Evolutionary conservation across 2,797 vertebrate genomes (phyloP), one percentile per base, ranked within the genome.

Genomic region (Bufotes viridis): DNA sequence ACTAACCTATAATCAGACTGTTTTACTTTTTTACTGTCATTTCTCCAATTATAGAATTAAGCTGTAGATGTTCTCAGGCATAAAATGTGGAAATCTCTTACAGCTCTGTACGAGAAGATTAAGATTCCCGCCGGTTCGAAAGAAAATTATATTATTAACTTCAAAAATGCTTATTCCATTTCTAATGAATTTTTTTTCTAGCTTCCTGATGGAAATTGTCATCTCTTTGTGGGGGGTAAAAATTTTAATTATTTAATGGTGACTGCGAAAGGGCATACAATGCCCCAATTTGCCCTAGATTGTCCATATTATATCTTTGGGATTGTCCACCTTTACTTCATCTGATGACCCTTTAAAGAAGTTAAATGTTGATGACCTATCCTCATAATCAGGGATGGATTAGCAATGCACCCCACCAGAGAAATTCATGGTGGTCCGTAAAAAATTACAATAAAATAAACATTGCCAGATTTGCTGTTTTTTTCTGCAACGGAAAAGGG

Each of bases 21-120:
- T 67, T 85, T 85, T 76, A 86, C 49, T 85, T 88, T 85, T 63
- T 81, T 86, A 78, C 84, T 89, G 79, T 86, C 84, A 82, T 89
- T 89, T 89, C 58, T 80, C 67, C 86, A 86, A 89, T 89, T 89
- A 89, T 78, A 82, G 70, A 89, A 89, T 89, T 86, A 86, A 42
- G 63, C n/a, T 63, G 74, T 82, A 34, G 72, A 86, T 86, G 70
- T 78, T 75, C 61, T 85, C 84, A 89, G 78, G 79, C 78, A 80
- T 67, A 49, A 85, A 81, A 89, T 57, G 15, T 57, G 60, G 26
- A 86, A 89, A 67, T 70, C 14, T 80, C 80, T 53, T 57, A 55
- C 58, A 75, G 15, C 70, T 75, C 34, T 65, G n/a, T 15, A 63
- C n/a, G 22, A 58, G 74, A 85, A 49, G 22, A 34, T 42, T 60